Evolutionary conservation across 2,113 vertebrate species (phyloP).

Genomic region (Camelus bactrianus): DNA sequence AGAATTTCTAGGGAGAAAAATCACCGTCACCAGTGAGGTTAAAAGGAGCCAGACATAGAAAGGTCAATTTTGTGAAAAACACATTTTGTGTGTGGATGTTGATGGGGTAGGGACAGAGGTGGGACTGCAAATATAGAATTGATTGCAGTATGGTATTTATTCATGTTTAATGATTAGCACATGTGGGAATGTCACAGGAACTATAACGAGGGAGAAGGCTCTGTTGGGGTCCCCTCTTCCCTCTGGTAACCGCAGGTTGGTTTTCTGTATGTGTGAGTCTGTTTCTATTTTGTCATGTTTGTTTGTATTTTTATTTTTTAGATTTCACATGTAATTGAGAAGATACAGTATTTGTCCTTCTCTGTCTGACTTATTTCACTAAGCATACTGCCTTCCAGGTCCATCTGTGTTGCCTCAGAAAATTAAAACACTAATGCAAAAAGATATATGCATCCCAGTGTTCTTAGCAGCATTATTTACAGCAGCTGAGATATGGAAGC

Average conservation of each 20-base stretch:
- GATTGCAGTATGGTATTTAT: neutral
- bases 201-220: neutral
- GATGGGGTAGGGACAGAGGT: neutral
- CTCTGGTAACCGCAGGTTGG: neutral
- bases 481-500: neutral
- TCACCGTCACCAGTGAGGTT: neutral
- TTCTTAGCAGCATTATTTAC: neutral
- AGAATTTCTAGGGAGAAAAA: neutral
- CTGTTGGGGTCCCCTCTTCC: neutral
- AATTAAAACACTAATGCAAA: neutral
- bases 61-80: neutral
- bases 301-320: neutral
- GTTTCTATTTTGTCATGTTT: neutral
- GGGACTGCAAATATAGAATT: neutral
- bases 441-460: neutral
- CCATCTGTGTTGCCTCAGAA: neutral
- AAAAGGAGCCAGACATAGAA: neutral
- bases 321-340: neutral
- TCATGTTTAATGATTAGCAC: neutral
- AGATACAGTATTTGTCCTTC: neutral
- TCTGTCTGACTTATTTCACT: neutral
- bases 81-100: neutral
- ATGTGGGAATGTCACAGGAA: neutral
- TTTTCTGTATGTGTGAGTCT: neutral
- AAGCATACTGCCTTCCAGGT: neutral